Evolutionary conservation across 2,797 vertebrate genomes (phyloP).

Genomic region (Syngnathus acus): DNA sequence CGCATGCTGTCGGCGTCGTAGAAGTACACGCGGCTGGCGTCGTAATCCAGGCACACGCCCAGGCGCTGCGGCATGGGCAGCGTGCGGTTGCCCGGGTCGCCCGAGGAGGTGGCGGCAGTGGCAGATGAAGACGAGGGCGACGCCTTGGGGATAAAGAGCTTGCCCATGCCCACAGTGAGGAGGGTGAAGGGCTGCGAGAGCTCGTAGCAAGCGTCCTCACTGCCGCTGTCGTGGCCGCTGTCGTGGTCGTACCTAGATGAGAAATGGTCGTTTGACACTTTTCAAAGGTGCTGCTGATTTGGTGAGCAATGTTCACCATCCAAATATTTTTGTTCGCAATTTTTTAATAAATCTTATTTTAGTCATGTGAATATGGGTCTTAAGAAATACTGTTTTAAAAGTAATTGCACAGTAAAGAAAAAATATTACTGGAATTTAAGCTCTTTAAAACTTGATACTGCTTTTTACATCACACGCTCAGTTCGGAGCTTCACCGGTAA

Average conservation of each 20-base stretch:
- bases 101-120: conserved; percentile 32
- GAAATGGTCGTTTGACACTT: background rate
- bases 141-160: conserved; percentile 85
- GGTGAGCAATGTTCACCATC: background rate
- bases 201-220: conserved; percentile 86
- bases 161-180: conserved; percentile 91
- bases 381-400: background rate
- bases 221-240: conserved; percentile 96
- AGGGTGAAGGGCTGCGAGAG: conserved; percentile 86
- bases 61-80: conserved; percentile 81
- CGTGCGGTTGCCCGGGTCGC: conserved; percentile 73
- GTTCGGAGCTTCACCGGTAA: conserved; percentile 18
- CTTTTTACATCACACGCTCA: conserved; percentile 59
- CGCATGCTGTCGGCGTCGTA: conserved; percentile 84
- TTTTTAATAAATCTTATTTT: background rate
- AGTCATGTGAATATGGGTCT: background rate
- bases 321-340: background rate
- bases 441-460: conserved; percentile 50
- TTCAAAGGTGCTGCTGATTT: background rate
- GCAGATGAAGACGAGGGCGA: conserved; percentile 61
- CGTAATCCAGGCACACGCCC: conserved; percentile 87
- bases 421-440: conserved; percentile 37
- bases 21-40: conserved; percentile 83
- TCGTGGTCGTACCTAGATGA: conserved; percentile 87
- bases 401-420: background rate